These are phyloP conservation scores for Serripes groenlandicus DNA, from an alignment of 2,888 invertebrate species.

Conservation along the genomic window DNA sequence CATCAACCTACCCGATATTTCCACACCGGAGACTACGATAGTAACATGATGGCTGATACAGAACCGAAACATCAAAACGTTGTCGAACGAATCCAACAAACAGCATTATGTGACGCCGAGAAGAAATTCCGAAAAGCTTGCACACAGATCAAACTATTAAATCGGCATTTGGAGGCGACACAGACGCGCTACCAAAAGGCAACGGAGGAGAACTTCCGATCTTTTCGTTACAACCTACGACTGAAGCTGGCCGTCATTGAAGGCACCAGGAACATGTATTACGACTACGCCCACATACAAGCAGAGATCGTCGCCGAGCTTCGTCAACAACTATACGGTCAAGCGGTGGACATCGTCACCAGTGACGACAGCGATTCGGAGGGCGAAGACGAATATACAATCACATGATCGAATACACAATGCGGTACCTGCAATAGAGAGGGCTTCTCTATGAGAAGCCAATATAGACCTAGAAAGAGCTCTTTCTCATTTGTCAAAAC, in stretches of 20 bases:
- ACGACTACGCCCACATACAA: conserved; percentile 55
- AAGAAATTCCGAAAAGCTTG: conserved; percentile 73
- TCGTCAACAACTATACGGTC: conserved; percentile 61
- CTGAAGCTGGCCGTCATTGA: conserved; percentile 75
- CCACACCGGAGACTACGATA: too few relatives aligned
- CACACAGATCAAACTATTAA: conserved; percentile 77
- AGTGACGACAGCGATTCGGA: conserved; percentile 39
- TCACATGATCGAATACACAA: too few relatives aligned
- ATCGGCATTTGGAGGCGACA: conserved; percentile 71
- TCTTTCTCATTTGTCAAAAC: too few relatives aligned
- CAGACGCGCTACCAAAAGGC: conserved; percentile 76
- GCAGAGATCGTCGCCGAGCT: conserved; percentile 74
- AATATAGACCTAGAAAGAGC: too few relatives aligned
- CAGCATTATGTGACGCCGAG: too few relatives aligned
- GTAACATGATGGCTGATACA: too few relatives aligned
- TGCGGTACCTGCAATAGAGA: too few relatives aligned
- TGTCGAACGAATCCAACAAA: too few relatives aligned
- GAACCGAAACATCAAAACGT: too few relatives aligned
- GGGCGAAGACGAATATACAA: too few relatives aligned
- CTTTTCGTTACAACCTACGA: conserved; percentile 78
- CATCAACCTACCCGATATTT: too few relatives aligned
- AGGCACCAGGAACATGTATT: conserved; percentile 6
- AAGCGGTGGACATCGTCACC: conserved; percentile 58
- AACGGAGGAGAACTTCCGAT: conserved; percentile 64
- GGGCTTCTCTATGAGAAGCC: too few relatives aligned